A percentile compares a stretch with the other conserved stretches of the same genome.
These are phyloP conservation scores for Umimayanthus kanabou DNA, from an alignment of 92 coral and sea anemone species.

Conservation along the genomic window DNA sequence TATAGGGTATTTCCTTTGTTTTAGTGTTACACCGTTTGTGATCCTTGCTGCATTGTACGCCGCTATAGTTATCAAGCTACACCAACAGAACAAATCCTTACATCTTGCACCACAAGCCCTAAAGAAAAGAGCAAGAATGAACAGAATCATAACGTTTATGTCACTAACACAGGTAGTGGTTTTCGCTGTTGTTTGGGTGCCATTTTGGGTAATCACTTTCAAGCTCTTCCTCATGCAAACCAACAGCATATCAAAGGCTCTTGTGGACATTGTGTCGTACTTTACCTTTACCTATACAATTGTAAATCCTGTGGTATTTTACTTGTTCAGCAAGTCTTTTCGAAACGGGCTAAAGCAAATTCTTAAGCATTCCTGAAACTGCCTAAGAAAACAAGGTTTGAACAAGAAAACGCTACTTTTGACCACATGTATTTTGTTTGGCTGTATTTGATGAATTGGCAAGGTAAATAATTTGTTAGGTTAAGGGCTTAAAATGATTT, in stretches of 20 bases:
- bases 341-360: background rate
- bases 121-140: constrained; percentile 14
- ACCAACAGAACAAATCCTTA: background rate
- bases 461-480: too few species aligned
- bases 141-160: constrained; percentile 11
- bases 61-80: background rate
- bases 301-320: constrained; percentile 19
- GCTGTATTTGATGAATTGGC: too few species aligned
- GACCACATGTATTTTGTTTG: too few species aligned
- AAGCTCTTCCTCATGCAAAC: background rate
- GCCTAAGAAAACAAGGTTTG: background rate
- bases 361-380: background rate
- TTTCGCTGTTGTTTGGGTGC: constrained; percentile 31
- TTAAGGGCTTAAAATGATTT: too few species aligned
- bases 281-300: constrained; percentile 18
- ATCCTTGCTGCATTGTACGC: constrained; percentile 2
- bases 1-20: background rate
- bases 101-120: constrained; percentile 17
- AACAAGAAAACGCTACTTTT: too few species aligned
- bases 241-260: background rate
- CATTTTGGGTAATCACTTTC: constrained; percentile 21
- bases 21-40: constrained; percentile 7
- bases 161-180: constrained; percentile 15
- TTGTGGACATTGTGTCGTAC: background rate
- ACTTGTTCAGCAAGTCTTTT: constrained; percentile 16